phyloP scores from a whole-genome alignment of 2,797 vertebrate genomes.

The Pseudomugil tenellus region DNA sequence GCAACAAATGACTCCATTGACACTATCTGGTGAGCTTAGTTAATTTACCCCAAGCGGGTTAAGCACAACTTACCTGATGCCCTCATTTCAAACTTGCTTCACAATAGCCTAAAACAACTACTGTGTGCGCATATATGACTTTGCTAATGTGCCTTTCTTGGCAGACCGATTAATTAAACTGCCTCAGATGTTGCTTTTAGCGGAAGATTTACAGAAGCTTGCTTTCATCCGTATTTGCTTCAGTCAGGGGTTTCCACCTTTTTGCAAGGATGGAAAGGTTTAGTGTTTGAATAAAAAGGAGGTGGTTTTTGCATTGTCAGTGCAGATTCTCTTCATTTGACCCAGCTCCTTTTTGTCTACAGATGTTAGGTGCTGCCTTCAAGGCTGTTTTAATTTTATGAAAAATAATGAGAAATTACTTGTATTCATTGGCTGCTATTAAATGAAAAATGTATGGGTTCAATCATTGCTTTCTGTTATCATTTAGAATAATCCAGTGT shows the following conservation, averaged over 20 bases:
- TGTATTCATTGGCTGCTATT: background rate
- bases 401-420: background rate
- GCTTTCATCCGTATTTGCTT: conserved; percentile 14
- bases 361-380: background rate
- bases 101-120: background rate
- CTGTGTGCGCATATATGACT: background rate
- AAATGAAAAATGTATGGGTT: conserved; percentile 2
- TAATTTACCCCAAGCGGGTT: background rate
- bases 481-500: background rate
- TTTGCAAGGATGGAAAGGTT: conserved; percentile 6
- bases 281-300: conserved; percentile 15
- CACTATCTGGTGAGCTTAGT: background rate
- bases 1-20: background rate
- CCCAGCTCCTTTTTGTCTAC: background rate
- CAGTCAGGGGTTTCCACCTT: conserved; percentile 17
- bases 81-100: background rate
- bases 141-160: background rate
- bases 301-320: conserved; percentile 19
- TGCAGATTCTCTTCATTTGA: conserved; percentile 28
- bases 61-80: background rate
- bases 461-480: background rate
- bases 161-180: conserved; percentile 30
- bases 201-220: conserved; percentile 38
- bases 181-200: conserved; percentile 27
- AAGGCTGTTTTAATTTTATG: background rate